Evolutionary conservation across 37 sponge, comb jelly and placozoan species (phyloP).

Genomic region (Beroe ovata): DNA sequence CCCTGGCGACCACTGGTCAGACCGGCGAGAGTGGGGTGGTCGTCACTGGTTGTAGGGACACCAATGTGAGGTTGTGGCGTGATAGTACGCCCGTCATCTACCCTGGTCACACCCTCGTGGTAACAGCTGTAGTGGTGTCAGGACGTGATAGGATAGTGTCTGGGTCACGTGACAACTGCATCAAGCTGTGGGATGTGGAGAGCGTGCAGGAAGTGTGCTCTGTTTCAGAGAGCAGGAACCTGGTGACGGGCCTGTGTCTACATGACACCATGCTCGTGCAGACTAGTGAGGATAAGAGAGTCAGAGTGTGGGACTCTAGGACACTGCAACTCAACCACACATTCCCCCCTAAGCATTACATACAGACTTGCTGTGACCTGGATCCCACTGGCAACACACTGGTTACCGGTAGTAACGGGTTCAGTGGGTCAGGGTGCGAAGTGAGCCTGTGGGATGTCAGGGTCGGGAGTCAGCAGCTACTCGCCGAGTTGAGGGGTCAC

Average conservation of each 20-base stretch:
- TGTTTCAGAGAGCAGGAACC: conserved; percentile 49
- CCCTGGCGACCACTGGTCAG: background rate
- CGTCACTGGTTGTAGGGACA: conserved; percentile 39
- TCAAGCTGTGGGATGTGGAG: conserved; percentile 24
- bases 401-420: conserved; percentile 61
- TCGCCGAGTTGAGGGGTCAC: conserved; percentile 23
- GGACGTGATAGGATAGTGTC: background rate
- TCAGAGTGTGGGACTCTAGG: conserved; percentile 44
- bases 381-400: background rate
- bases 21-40: background rate
- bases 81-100: background rate
- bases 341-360: conserved; percentile 42
- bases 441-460: conserved; percentile 54
- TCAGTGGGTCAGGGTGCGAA: conserved; percentile 58
- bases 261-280: conserved; percentile 20
- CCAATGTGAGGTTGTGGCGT: conserved; percentile 14
- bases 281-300: conserved; percentile 60
- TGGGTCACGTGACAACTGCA: conserved; percentile 62
- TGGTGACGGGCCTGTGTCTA: conserved; percentile 7
- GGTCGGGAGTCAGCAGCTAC: background rate
- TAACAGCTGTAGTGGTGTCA: conserved; percentile 44
- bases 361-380: conserved; percentile 59
- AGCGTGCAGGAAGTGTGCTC: background rate
- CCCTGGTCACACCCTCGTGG: conserved; percentile 37
- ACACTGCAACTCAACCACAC: background rate